phyloP scores from a whole-genome alignment of 2,113 vertebrate species.

The Patagioenas fasciata region DNA sequence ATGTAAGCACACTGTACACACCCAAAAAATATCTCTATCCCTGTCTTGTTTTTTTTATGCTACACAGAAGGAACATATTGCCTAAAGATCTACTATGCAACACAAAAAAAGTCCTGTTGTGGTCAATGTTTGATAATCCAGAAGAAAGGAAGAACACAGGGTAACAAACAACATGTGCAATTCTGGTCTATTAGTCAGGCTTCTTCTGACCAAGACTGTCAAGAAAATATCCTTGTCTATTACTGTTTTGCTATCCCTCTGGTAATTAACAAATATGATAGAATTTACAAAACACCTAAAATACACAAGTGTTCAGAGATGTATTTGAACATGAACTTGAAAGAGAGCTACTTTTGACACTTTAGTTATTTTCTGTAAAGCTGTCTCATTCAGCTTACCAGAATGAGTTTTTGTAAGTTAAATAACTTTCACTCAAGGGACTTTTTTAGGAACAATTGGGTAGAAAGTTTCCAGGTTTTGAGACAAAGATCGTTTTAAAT shows the following conservation, averaged over 20 bases:
- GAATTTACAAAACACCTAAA: background rate
- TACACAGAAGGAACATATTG: background rate
- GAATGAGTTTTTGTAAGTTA: background rate
- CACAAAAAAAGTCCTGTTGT: background rate
- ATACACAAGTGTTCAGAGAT: conserved; percentile 1
- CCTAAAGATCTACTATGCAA: background rate
- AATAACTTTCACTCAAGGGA: background rate
- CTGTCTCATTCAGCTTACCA: background rate
- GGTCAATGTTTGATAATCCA: background rate
- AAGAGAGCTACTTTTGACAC: background rate
- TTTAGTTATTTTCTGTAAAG: background rate
- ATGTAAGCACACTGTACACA: background rate
- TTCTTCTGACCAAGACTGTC: background rate
- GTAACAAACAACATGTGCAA: background rate
- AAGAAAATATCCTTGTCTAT: background rate
- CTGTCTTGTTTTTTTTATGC: background rate
- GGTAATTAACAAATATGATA: background rate
- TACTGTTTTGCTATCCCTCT: background rate
- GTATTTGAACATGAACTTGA: conserved; percentile 9
- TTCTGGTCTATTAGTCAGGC: conserved; percentile 17
- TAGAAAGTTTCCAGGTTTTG: background rate
- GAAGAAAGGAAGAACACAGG: background rate
- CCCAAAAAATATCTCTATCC: no score
- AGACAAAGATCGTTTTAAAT: background rate
- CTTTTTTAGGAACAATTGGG: background rate